These are phyloP conservation scores for Sinocyclocheilus grahami DNA, from an alignment of 2,113 vertebrate genomes.

Conservation along the genomic window DNA sequence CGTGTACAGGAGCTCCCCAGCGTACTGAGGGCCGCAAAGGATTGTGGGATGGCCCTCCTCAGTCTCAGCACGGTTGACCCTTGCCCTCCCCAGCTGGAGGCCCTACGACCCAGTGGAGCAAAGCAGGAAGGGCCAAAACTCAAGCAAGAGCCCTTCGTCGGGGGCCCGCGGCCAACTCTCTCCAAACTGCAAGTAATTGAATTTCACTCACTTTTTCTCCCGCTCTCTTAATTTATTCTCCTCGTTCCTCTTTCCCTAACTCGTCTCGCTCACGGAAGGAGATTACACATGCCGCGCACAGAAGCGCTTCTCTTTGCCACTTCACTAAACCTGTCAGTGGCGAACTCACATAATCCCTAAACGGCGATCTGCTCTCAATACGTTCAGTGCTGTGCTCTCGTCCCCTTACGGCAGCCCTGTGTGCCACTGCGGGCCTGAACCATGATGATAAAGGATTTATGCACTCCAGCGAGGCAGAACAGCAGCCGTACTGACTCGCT, in stretches of 20 bases:
- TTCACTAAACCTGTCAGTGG: slow-evolving; percentile 44
- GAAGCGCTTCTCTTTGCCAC: slow-evolving; percentile 38
- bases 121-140: slow-evolving; percentile 66
- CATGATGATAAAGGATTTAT: slow-evolving; percentile 45
- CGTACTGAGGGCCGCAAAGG: slow-evolving; percentile 78
- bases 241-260: neutral
- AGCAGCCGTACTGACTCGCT: slow-evolving; percentile 60
- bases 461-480: slow-evolving; percentile 59
- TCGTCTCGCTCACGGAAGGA: neutral
- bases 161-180: slow-evolving; percentile 94
- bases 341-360: slow-evolving; percentile 20
- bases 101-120: slow-evolving; percentile 2
- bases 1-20: slow-evolving; percentile 87
- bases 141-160: slow-evolving; percentile 79
- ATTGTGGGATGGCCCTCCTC: slow-evolving; percentile 81
- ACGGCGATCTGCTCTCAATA: slow-evolving; percentile 45
- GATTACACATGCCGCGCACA: slow-evolving; percentile 32
- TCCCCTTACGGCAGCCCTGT: slow-evolving; percentile 38
- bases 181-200: slow-evolving; percentile 89
- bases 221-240: slow-evolving; percentile 16
- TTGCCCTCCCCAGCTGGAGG: slow-evolving; percentile 17
- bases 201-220: slow-evolving; percentile 45
- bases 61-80: slow-evolving; percentile 58
- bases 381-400: slow-evolving; percentile 34
- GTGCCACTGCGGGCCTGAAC: slow-evolving; percentile 40